Evolutionary conservation across 2,113 vertebrate species (phyloP).

Genomic region (Okapia johnstoni): DNA sequence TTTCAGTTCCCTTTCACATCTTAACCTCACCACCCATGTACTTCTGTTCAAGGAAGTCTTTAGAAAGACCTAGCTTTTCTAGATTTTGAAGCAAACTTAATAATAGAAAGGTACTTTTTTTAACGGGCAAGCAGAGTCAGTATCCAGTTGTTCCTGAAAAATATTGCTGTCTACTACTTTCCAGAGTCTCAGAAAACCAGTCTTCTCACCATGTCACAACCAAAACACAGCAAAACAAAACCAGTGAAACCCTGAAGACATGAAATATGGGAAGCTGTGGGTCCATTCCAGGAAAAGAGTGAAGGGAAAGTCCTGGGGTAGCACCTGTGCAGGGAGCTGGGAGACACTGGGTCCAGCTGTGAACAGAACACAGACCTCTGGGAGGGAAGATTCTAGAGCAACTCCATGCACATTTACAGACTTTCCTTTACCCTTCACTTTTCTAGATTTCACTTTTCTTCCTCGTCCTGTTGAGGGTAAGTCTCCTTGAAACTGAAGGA

Average conservation of each 20-base stretch:
- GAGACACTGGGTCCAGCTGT: background rate
- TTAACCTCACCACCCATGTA: background rate
- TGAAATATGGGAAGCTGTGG: background rate
- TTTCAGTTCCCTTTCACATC: background rate
- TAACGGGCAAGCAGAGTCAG: background rate
- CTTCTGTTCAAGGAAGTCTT: background rate
- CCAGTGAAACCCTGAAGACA: background rate
- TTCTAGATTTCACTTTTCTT: background rate
- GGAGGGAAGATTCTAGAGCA: background rate
- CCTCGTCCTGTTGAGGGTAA: background rate
- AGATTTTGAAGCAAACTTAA: conserved; percentile 29
- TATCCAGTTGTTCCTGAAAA: background rate
- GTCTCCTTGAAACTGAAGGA: background rate
- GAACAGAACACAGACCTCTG: background rate
- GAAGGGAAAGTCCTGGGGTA: background rate
- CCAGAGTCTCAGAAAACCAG: background rate
- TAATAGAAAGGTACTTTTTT: background rate
- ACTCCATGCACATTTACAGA: background rate
- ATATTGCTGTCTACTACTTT: background rate
- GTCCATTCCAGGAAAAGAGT: background rate
- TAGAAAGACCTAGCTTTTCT: background rate
- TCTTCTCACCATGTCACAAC: background rate
- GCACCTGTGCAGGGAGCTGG: background rate
- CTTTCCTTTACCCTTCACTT: background rate
- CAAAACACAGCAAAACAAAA: background rate